These are phyloP conservation scores for Sebastes fasciatus DNA, from an alignment of 2,113 vertebrate species.

Conservation along the genomic window DNA sequence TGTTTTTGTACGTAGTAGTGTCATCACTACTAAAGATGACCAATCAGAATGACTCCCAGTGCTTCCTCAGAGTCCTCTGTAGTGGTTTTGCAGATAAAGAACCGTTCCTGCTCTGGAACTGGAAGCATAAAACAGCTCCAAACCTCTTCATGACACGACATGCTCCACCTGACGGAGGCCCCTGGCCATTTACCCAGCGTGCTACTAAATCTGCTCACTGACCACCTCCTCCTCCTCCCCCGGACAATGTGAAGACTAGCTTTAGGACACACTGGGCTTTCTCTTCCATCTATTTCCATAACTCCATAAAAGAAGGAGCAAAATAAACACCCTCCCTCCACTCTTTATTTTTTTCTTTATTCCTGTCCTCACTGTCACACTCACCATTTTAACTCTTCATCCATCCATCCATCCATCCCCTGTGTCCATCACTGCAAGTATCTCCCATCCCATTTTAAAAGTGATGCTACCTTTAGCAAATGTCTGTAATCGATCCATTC, in stretches of 20 bases:
- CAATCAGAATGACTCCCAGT: background rate
- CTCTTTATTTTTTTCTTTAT: background rate
- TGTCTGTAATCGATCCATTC: constrained; percentile 2
- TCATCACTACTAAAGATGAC: background rate
- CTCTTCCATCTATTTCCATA: background rate
- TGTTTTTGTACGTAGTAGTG: background rate
- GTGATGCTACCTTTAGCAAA: background rate
- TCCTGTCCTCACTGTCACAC: background rate
- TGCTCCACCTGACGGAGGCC: background rate
- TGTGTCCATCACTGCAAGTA: background rate
- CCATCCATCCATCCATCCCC: background rate
- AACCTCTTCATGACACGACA: too few relatives aligned
- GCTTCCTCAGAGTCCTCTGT: background rate
- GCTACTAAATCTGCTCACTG: background rate
- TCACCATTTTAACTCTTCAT: background rate
- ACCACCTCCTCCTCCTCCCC: constrained; percentile 23
- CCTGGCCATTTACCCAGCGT: background rate
- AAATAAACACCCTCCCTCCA: background rate
- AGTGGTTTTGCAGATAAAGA: background rate
- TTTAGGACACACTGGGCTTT: constrained; percentile 39
- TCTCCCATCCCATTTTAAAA: background rate
- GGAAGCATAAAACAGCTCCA: background rate
- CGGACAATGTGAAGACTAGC: constrained; percentile 67
- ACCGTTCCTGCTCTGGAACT: background rate
- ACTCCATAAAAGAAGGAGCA: background rate